Evolutionary conservation across 1,140 invertebrate genomes (phyloP).

Genomic region (Rhagoletis zephyria): DNA sequence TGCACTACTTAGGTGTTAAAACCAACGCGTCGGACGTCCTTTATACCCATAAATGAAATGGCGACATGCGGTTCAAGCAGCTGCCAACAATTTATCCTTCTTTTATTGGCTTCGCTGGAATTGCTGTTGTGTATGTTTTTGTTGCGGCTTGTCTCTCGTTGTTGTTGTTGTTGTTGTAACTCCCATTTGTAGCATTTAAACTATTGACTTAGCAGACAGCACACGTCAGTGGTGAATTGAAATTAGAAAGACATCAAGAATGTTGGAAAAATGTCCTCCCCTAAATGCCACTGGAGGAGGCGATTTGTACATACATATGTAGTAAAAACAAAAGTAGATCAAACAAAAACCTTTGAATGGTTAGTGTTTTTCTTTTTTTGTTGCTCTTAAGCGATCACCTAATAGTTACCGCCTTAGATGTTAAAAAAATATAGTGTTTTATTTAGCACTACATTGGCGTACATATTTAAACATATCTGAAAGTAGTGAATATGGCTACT

Average conservation of each 20-base stretch:
- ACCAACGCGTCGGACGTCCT: not conserved
- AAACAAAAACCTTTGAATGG: no score
- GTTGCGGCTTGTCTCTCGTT: not conserved
- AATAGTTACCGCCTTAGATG: no score
- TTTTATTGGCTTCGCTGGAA: no score
- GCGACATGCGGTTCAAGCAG: slow-evolving; percentile 14
- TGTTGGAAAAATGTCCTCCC: slow-evolving; percentile 25
- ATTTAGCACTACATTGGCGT: no score
- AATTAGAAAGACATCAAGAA: slow-evolving; percentile 17
- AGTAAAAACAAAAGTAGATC: no score
- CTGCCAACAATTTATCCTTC: not conserved
- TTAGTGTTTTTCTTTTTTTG: no score
- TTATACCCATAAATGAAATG: not conserved
- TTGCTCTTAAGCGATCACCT: no score
- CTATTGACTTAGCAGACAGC: slow-evolving; percentile 1
- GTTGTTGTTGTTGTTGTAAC: not conserved
- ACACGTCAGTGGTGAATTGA: slow-evolving; percentile 1
- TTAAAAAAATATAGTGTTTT: no score
- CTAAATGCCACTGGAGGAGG: slow-evolving; percentile 14
- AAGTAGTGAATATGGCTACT: no score
- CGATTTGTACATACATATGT: not conserved
- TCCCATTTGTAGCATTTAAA: not conserved
- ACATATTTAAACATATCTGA: no score
- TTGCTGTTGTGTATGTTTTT: not conserved
- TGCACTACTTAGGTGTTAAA: slow-evolving; percentile 41